Base-by-base conservation (phyloP, 2,113 vertebrate genomes). In the Neopipo cinnamomea region DNA sequence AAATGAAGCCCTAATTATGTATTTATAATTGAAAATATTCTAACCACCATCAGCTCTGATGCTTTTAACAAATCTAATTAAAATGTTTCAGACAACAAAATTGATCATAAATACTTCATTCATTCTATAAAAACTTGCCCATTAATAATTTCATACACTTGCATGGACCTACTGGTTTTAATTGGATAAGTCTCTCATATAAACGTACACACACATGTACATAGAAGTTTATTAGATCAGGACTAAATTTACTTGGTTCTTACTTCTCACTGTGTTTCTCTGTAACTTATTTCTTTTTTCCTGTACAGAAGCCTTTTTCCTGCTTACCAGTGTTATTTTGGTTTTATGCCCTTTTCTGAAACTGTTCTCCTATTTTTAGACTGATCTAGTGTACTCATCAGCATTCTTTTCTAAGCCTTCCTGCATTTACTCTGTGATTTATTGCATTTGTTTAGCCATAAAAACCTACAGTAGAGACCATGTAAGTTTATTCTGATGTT, bases 1-100 rank as follows among this genome's bases (percentile, higher is more conserved):
- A 55, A 96, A 58, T 80, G 33, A 95, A 42, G 41, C 52, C 23
- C 13, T 67, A 78, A 79, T 89, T 89, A 87, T 6, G 24, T 55
- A 92, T 79, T 91, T 85, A 67, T 62, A 78, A 91, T 41, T 93
- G 68, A 79, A 96, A 96, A 85, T 82, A 70, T 72, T 94, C 37
- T 44, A 89, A 42, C 5, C 15, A 70, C 27, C 10, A 91, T 44
- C 31, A 91, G 12, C 56, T 77, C 89, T 62, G 12, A 89, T 39
- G 23, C 12, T 76, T 94, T 77, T 77, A 88, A 90, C 28, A 84
- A 76, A 63, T 67, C 31, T 35, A 84, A 71, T 53, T 59, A 80
- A 67, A 76, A 14, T 39, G 52, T 30, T 76, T 85, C 87, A 68
- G 66, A 47, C 8, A 68, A 83, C 31, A 85, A 92, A 85, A 85